Evolutionary conservation across 2,888 invertebrate genomes (phyloP).

Genomic region (Tryphoninae sp.): DNA sequence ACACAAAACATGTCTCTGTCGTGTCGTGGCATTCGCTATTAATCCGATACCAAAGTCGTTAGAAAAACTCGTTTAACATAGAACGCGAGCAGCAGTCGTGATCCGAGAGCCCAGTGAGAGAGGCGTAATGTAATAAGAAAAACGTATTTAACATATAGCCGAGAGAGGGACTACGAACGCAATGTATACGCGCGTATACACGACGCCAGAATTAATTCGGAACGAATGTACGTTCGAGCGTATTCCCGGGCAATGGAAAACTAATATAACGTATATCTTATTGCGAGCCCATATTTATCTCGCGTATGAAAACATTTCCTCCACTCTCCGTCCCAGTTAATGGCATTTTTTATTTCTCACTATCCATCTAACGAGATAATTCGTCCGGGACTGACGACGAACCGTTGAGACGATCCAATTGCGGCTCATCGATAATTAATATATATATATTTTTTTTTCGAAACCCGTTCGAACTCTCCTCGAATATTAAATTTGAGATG

Average conservation of each 20-base stretch:
- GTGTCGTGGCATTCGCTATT: conserved; percentile 23
- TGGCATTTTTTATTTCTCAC: background rate
- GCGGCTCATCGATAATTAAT: too few relatives aligned
- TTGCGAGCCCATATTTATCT: background rate
- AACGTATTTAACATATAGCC: conserved; percentile 47
- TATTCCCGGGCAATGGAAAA: background rate
- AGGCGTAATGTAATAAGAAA: conserved; percentile 32
- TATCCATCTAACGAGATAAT: background rate
- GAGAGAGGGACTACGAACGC: background rate
- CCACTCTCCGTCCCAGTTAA: background rate
- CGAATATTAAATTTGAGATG: too few relatives aligned
- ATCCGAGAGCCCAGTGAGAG: conserved; percentile 2
- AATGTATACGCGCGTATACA: background rate
- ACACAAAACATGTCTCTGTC: conserved; percentile 18
- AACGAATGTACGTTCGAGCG: conserved; percentile 5
- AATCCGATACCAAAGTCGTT: conserved; percentile 3
- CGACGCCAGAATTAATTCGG: conserved; percentile 1
- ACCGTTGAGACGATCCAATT: background rate
- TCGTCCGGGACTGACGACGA: conserved; percentile 19
- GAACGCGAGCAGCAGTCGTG: conserved; percentile 9
- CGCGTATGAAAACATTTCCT: background rate
- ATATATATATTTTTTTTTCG: too few relatives aligned
- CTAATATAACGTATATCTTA: background rate
- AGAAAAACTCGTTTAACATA: conserved; percentile 55
- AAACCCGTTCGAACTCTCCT: too few relatives aligned